Evolutionary conservation across 2,888 invertebrate genomes (phyloP), one percentile per base, ranked within the genome.

Genomic region (Chironomus tentans): DNA sequence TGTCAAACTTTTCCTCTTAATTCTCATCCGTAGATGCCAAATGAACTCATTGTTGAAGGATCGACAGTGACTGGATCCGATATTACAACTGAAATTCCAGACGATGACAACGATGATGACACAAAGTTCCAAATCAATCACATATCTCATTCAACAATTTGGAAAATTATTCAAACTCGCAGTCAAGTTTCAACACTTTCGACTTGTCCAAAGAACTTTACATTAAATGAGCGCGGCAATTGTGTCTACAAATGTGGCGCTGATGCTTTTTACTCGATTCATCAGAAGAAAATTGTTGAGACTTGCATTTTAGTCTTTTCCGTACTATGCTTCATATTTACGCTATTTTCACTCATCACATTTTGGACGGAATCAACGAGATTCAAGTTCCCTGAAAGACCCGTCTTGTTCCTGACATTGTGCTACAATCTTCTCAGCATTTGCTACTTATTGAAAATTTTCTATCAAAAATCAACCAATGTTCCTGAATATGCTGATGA

Each of bases 301-400:
- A 87, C 90, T 21, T 91, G 93, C 88, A 91, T 91, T 85, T 88
- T 89, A 28, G 90, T 91, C 4, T 89, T 93, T 84, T 91, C 94
- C 0, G 90, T 92, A 82, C 83, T 93, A 38, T 92, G 93, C 78
- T 88, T 93, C 80, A 86, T 92, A 1, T 90, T 95, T 15, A 94
- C 96, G 0, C 86, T 92, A 0, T 95, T 97, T 82, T 91, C 92
- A 0, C 84, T 93, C 79, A 85, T 93, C 71, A 97, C 97, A 0
- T 96, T 95, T 83, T 89, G 94, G 85, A 91, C 96, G 61, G 96
- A 97, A 81, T 92, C 94, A 46, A 88, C 91, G 50, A 86, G 97
- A 74, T 98, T 97, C 82, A 90, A 93, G 61, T 97, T 97, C 84
- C 97, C 97, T 0, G 97, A 97, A 81, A 87, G 96, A 68, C 96